A percentile compares a stretch with the other conserved stretches of the same genome.
phyloP scores from a whole-genome alignment of 2,113 vertebrate species.

The Prionailurus viverrinus region DNA sequence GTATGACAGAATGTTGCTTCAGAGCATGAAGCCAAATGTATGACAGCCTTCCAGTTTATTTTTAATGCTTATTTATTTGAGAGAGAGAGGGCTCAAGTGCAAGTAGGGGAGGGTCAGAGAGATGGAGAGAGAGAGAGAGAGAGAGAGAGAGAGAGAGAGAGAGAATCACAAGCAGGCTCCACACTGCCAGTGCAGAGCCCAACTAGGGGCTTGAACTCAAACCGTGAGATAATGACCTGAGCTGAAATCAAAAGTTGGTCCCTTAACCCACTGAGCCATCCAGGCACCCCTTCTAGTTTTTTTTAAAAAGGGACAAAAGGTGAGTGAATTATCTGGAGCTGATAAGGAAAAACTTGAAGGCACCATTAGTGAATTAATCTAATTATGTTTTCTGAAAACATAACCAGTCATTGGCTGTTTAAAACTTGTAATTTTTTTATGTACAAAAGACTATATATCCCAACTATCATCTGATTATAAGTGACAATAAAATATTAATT shows the following conservation, averaged over 20 bases:
- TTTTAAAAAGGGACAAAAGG: slow-evolving; percentile 81
- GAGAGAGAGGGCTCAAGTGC: too few relatives aligned
- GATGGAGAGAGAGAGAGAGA: too few relatives aligned
- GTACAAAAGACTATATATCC: not conserved
- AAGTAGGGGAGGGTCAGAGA: too few relatives aligned
- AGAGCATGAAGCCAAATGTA: slow-evolving; percentile 85
- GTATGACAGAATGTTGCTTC: slow-evolving; percentile 89
- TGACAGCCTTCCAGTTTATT: slow-evolving; percentile 86
- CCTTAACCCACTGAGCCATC: too few relatives aligned
- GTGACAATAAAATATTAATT: not conserved
- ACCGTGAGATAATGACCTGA: too few relatives aligned
- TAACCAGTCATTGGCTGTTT: slow-evolving; percentile 65
- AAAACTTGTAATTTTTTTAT: slow-evolving; percentile 73
- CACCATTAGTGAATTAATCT: slow-evolving; percentile 77
- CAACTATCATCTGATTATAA: not conserved
- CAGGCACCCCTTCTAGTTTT: not conserved
- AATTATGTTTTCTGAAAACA: slow-evolving; percentile 31
- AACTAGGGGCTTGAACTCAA: too few relatives aligned
- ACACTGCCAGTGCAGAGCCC: too few relatives aligned
- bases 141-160: too few relatives aligned
- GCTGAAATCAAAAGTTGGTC: too few relatives aligned
- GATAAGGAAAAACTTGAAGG: slow-evolving; percentile 83
- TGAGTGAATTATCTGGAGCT: slow-evolving; percentile 84
- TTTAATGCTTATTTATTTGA: too few relatives aligned
- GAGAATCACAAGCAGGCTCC: too few relatives aligned